Evolutionary conservation across 2,888 invertebrate genomes (phyloP), one percentile per base, ranked within the genome.

Genomic region (Trissolcus japonicus): DNA sequence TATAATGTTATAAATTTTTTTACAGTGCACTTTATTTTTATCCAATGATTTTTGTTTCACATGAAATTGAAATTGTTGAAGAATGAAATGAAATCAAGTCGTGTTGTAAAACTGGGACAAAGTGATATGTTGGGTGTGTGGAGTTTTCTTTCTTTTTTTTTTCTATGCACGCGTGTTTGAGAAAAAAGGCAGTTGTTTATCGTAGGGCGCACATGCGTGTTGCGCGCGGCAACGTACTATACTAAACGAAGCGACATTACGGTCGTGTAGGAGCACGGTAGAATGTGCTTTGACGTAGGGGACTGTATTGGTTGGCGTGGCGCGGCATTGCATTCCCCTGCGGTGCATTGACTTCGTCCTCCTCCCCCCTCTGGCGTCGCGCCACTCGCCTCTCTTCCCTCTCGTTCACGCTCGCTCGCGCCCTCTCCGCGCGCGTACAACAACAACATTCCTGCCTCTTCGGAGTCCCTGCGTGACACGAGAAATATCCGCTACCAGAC

Each of bases 381-480:
- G 50, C 54, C 17, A 60, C 61, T 50, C 63, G 25, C 40, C 51
- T 53, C 60, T 54, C 59, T 57, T 51, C 35, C 14, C 65, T 48
- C 66, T 57, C 56, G 59, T 76, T 19, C 60, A 75, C 80, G 80
- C 81, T 76, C 80, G 80, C 75, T 79, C 75, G 78, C 81, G 83
- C 82, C 84, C 83, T 84, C 83, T 83, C 82, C 83, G 19, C 84
- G 83, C 84, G 84, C 35, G 82, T 48, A 86, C 86, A 87, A 88
- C 86, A 86, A 86, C 87, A 86, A 87, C 88, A 88, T 87, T 87
- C 87, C 87, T 86, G 83, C 83, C 83, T 83, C 84, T 82, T 81
- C 78, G 80, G 82, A 83, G 83, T 83, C 82, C 80, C 85, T 83
- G 82, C 84, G 80, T 83, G 82, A 80, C 83, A 81, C 81, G 78